Conservation (phyloP, 1,140 invertebrate species). For the Drosophila baimaii region DNA sequence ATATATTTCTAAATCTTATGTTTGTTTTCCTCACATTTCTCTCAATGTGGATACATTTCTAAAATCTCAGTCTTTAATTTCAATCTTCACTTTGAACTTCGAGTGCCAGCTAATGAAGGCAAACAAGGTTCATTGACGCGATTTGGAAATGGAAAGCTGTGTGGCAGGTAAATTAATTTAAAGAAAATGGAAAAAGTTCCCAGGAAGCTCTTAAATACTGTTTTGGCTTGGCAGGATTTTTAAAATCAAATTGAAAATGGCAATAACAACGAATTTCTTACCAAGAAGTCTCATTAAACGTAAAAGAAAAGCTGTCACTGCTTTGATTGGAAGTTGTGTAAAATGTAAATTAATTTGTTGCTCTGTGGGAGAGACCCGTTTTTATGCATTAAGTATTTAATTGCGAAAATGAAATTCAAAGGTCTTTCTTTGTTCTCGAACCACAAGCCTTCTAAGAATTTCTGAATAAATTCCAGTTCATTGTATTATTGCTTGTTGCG, state of each 20-base stretch:
- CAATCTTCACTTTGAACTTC: slow-evolving; percentile 65
- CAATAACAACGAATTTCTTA: not conserved
- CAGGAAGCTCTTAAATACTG: not conserved
- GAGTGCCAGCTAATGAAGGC: slow-evolving; percentile 40
- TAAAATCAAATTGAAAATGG: not conserved
- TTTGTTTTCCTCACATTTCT: too few species aligned
- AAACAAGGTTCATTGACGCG: slow-evolving; percentile 28
- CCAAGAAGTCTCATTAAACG: not conserved
- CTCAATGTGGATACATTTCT: not conserved
- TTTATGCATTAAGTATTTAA: not conserved
- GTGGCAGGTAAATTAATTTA: slow-evolving; percentile 26
- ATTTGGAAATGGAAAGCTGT: not conserved
- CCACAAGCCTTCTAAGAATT: not conserved
- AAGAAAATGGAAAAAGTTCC: not conserved
- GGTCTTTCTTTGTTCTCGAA: not conserved
- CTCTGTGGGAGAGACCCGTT: slow-evolving; percentile 1
- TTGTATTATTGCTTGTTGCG: slow-evolving; percentile 1
- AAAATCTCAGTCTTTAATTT: slow-evolving; percentile 30
- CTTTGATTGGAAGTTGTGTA: slow-evolving; percentile 11
- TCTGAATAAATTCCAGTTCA: slow-evolving; percentile 3
- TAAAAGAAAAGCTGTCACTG: not conserved
- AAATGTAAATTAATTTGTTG: slow-evolving; percentile 23
- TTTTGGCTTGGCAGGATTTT: not conserved
- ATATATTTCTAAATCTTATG: not conserved
- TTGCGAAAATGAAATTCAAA: not conserved